Percentiles rank a stretch among this genome's conserved stretches.
Evolutionary conservation across 2,797 vertebrate species (phyloP).

Genomic region (Urocyon cinereoargenteus): DNA sequence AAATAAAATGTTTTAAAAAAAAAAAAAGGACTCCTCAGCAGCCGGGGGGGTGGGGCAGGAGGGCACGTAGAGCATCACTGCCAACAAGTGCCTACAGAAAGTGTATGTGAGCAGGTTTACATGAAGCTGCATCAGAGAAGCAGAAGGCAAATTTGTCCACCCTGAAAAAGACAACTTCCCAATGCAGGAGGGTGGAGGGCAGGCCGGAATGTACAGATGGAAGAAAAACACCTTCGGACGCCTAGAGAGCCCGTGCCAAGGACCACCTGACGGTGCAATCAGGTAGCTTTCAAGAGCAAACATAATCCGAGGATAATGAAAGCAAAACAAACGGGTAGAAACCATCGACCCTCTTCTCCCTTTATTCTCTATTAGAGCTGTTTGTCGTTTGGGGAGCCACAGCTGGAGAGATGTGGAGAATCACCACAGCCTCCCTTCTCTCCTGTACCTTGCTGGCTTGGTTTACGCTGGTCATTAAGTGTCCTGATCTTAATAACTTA

Average conservation of each 20-base stretch:
- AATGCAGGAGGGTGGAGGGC: neutral
- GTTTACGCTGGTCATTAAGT: neutral
- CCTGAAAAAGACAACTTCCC: neutral
- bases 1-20: no score
- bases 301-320: neutral
- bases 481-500: neutral
- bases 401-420: neutral
- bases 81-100: neutral
- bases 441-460: neutral
- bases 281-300: constrained; percentile 28
- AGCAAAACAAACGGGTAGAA: neutral
- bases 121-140: neutral
- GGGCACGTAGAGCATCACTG: neutral
- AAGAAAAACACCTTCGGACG: neutral
- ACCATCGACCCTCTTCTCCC: neutral
- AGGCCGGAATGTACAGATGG: neutral
- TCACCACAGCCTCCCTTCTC: neutral
- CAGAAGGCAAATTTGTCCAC: neutral
- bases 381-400: neutral
- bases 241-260: neutral
- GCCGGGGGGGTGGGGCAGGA: neutral
- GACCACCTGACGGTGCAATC: neutral
- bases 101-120: neutral
- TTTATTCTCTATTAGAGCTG: neutral
- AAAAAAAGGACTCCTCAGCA: no score